Percentiles rank a stretch among this genome's conserved stretches.
Conservation (phyloP, 2,797 vertebrate genomes). For the Selene dorsalis region DNA sequence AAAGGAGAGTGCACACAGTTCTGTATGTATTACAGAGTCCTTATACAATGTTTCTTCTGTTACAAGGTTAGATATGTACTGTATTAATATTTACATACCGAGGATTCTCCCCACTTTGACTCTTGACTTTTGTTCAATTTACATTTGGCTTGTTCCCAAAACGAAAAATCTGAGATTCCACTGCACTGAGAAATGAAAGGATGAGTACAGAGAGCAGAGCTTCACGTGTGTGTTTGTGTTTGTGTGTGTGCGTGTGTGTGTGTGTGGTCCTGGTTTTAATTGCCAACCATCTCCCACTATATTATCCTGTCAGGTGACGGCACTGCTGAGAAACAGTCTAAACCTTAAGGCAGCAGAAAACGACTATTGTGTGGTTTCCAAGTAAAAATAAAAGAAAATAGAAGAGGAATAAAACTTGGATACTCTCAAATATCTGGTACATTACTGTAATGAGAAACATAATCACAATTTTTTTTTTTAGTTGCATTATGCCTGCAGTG, state of each 20-base stretch:
- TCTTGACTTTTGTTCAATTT: constrained; percentile 56
- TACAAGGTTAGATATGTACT: constrained; percentile 32
- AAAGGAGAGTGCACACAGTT: not conserved
- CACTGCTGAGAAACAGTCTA: no score
- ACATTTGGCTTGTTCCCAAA: constrained; percentile 4
- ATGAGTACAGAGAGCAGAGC: not conserved
- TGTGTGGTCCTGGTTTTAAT: no score
- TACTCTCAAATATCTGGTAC: no score
- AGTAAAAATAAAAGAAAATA: no score
- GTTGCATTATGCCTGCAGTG: no score
- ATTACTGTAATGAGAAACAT: no score
- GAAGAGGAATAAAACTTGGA: no score
- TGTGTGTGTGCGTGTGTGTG: constrained; percentile 4
- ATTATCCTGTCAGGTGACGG: no score
- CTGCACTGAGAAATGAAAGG: constrained; percentile 20
- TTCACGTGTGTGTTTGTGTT: not conserved
- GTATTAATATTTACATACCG: constrained; percentile 75
- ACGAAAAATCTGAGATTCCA: constrained; percentile 17
- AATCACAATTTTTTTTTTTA: no score
- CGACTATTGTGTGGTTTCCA: no score
- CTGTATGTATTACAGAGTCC: constrained; percentile 50
- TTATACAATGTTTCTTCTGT: constrained; percentile 51
- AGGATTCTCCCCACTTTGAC: constrained; percentile 36
- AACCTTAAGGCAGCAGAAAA: no score
- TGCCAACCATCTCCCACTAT: no score